Evolutionary conservation across 2,113 vertebrate species (phyloP).

Genomic region (Neodon shergylaensis): DNA sequence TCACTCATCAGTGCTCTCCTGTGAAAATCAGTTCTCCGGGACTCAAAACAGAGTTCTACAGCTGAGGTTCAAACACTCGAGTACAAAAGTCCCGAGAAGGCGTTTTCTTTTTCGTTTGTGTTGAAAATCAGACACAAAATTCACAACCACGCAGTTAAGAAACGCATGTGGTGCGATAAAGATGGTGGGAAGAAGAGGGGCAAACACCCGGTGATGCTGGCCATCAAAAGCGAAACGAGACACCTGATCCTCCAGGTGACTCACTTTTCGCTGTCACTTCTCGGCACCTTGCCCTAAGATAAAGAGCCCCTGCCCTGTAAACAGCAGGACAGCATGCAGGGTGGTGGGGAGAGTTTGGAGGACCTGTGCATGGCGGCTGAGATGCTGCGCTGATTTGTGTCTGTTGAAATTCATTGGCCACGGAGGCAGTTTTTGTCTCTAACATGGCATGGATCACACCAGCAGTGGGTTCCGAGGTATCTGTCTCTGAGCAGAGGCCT

Average conservation of each 20-base stretch:
- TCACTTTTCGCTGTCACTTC: neutral
- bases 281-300: slow-evolving; percentile 59
- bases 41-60: slow-evolving; percentile 42
- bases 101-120: slow-evolving; percentile 26
- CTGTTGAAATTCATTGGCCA: slow-evolving; percentile 65
- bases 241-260: slow-evolving; percentile 15
- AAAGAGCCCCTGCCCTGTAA: slow-evolving; percentile 39
- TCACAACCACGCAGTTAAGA: neutral
- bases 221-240: slow-evolving; percentile 13
- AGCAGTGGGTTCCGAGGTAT: slow-evolving; percentile 69
- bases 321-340: neutral
- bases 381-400: slow-evolving; percentile 58
- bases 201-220: neutral
- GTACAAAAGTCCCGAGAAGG: neutral
- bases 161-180: neutral
- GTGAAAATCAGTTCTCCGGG: neutral
- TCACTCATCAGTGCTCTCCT: slow-evolving; percentile 1
- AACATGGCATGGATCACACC: slow-evolving; percentile 55
- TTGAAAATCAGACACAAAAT: slow-evolving; percentile 23
- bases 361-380: neutral
- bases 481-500: slow-evolving; percentile 75
- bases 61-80: neutral
- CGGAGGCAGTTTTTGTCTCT: slow-evolving; percentile 74
- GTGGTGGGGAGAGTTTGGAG: neutral
- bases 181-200: neutral